Conservation (phyloP, 2,888 invertebrate species). For the Argyresthia albistria region DNA sequence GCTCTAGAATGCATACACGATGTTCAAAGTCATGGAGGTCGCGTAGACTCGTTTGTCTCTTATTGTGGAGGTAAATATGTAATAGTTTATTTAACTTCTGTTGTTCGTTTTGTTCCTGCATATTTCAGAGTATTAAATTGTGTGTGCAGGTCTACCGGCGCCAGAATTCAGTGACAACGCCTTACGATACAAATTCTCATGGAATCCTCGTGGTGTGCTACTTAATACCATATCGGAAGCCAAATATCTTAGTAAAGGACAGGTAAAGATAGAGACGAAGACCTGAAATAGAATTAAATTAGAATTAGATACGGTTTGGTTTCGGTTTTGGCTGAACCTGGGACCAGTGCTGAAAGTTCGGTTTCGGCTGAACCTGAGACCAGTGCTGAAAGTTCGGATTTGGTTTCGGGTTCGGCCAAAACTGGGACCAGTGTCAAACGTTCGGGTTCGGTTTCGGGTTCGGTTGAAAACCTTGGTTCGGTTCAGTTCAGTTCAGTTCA, state of each 20-base stretch:
- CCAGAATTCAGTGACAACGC: slow-evolving; percentile 96
- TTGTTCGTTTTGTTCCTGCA: background rate
- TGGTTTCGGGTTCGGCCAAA: too few species aligned
- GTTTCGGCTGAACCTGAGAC: too few species aligned
- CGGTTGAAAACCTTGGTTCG: too few species aligned
- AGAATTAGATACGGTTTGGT: too few species aligned
- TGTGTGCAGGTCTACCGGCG: slow-evolving; percentile 85
- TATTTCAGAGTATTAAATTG: background rate
- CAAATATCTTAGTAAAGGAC: slow-evolving; percentile 86
- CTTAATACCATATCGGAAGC: slow-evolving; percentile 92
- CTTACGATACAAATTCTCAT: slow-evolving; percentile 93
- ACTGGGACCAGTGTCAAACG: too few species aligned
- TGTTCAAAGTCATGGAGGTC: slow-evolving; percentile 89
- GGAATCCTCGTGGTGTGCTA: slow-evolving; percentile 96
- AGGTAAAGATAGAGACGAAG: slow-evolving; percentile 59
- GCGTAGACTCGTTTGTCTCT: slow-evolving; percentile 94
- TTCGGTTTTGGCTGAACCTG: too few species aligned
- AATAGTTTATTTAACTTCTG: background rate
- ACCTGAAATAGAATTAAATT: too few species aligned
- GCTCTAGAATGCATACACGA: slow-evolving; percentile 98
- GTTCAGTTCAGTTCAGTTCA: too few species aligned
- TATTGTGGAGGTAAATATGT: slow-evolving; percentile 85
- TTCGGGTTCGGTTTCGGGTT: too few species aligned
- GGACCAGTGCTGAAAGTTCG: too few species aligned
- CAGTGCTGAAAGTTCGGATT: too few species aligned